Evolutionary conservation across 2,888 invertebrate species (phyloP).

Genomic region (Ditylenchus weischeri): DNA sequence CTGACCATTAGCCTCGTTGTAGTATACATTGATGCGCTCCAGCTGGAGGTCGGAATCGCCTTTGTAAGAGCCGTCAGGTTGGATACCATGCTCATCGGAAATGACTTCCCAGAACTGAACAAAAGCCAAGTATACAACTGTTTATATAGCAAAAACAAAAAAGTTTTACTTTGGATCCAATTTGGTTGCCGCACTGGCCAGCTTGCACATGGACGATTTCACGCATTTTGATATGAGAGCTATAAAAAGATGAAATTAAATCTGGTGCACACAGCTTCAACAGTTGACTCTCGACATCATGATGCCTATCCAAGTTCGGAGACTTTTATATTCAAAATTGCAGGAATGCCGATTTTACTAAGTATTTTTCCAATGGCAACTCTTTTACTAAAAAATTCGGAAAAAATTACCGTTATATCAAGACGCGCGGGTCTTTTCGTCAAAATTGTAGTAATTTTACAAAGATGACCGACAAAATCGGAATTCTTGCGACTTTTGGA

Average conservation of each 20-base stretch:
- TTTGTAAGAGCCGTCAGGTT: slow-evolving; percentile 64
- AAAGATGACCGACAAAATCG: too few relatives aligned
- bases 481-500: too few relatives aligned
- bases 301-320: slow-evolving; percentile 24
- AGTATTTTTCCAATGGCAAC: too few relatives aligned
- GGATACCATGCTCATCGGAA: slow-evolving; percentile 31
- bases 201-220: slow-evolving; percentile 93
- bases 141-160: slow-evolving; percentile 40
- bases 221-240: slow-evolving; percentile 69
- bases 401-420: too few relatives aligned
- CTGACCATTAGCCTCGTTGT: slow-evolving; percentile 35
- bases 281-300: not conserved
- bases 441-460: too few relatives aligned
- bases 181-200: slow-evolving; percentile 93
- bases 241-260: slow-evolving; percentile 9
- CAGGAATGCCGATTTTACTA: not conserved
- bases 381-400: too few relatives aligned
- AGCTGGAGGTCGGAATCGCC: slow-evolving; percentile 77
- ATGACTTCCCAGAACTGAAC: slow-evolving; percentile 4
- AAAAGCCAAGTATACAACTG: not conserved
- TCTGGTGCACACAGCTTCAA: not conserved
- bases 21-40: slow-evolving; percentile 70
- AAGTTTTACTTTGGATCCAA: slow-evolving; percentile 79
- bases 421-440: too few relatives aligned
- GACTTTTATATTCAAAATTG: not conserved